Evolutionary conservation across 2,888 invertebrate genomes (phyloP).

Genomic region (Cephus runcator): DNA sequence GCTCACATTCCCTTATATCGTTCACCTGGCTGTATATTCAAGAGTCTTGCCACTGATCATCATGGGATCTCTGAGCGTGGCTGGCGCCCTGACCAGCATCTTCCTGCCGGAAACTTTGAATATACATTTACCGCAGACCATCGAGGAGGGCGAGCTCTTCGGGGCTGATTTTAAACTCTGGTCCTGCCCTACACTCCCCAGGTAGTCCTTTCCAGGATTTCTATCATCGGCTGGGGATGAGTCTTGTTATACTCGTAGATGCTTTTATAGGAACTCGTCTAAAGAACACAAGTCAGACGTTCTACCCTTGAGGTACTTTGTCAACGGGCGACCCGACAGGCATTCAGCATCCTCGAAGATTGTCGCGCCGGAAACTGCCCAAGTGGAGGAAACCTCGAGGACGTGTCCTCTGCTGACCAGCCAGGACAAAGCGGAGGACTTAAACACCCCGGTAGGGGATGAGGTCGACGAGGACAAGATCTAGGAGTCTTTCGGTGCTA

Average conservation of each 20-base stretch:
- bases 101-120: slow-evolving; percentile 75
- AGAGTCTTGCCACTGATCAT: slow-evolving; percentile 71
- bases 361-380: slow-evolving; percentile 14
- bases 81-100: slow-evolving; percentile 70
- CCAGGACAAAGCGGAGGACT: slow-evolving; percentile 33
- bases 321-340: slow-evolving; percentile 58
- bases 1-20: slow-evolving; percentile 74
- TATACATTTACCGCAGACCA: slow-evolving; percentile 73
- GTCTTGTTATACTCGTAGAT: background rate
- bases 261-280: background rate
- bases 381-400: slow-evolving; percentile 19
- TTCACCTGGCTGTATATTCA: slow-evolving; percentile 71
- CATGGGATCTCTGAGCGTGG: slow-evolving; percentile 71
- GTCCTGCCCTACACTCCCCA: slow-evolving; percentile 66
- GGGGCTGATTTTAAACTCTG: slow-evolving; percentile 71
- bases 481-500: background rate
- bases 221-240: background rate
- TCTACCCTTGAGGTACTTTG: slow-evolving; percentile 54
- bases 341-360: slow-evolving; percentile 43
- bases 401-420: slow-evolving; percentile 13
- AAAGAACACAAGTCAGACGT: slow-evolving; percentile 40
- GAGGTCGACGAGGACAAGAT: slow-evolving; percentile 21
- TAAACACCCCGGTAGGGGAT: slow-evolving; percentile 34
- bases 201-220: slow-evolving; percentile 32
- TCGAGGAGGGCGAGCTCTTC: slow-evolving; percentile 73